Evolutionary conservation across 2,888 invertebrate genomes (phyloP).

Genomic region (Chrysolina haemoptera): DNA sequence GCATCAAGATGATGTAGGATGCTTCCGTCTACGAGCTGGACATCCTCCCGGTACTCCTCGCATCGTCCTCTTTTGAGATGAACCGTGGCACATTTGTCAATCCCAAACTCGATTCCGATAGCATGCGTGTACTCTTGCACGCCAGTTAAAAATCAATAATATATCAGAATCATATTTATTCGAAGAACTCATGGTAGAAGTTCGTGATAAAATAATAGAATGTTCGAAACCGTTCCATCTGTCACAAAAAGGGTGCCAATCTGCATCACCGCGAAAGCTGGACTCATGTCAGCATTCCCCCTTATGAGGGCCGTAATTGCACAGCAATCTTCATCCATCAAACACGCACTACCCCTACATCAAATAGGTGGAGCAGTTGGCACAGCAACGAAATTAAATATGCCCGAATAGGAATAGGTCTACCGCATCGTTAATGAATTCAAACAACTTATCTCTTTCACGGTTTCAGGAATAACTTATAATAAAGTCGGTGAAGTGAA

Average conservation of each 20-base stretch:
- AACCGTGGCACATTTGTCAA: too few relatives aligned
- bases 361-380: slow-evolving; percentile 41
- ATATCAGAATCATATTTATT: too few relatives aligned
- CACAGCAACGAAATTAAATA: slow-evolving; percentile 52
- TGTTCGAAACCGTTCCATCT: neutral
- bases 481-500: too few relatives aligned
- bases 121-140: too few relatives aligned
- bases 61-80: too few relatives aligned
- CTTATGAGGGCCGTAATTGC: neutral
- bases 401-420: slow-evolving; percentile 48
- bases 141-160: too few relatives aligned
- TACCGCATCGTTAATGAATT: slow-evolving; percentile 54
- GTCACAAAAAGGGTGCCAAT: neutral
- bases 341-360: slow-evolving; percentile 28
- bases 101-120: too few relatives aligned
- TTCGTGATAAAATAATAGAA: too few relatives aligned
- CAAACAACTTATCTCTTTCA: slow-evolving; percentile 30
- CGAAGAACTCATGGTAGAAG: too few relatives aligned
- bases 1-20: too few relatives aligned
- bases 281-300: neutral
- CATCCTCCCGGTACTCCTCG: too few relatives aligned
- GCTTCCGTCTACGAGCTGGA: too few relatives aligned
- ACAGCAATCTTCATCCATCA: neutral
- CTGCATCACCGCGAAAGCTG: neutral
- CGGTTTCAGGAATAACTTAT: slow-evolving; percentile 42